Conservation (phyloP, 2,888 invertebrate species). For the Drosophila tripunctata region DNA sequence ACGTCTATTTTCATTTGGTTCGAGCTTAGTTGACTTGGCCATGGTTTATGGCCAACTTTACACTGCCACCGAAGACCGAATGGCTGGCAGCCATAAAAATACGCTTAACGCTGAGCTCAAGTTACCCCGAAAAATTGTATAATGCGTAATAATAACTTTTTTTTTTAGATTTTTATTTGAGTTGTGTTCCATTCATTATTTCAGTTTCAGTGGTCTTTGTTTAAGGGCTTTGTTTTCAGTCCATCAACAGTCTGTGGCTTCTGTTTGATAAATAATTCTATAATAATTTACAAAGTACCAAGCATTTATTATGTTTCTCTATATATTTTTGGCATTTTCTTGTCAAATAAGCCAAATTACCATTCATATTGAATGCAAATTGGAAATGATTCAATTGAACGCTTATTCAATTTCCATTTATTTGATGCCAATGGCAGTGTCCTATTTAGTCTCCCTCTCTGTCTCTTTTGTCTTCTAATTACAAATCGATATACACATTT, state of each 20-base stretch:
- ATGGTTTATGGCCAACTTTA: conserved; percentile 55
- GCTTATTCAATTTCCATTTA: conserved; percentile 42
- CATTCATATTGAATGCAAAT: conserved; percentile 7
- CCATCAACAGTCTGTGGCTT: conserved; percentile 12
- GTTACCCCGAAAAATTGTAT: conserved; percentile 54
- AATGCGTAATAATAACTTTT: conserved; percentile 62
- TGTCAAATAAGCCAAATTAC: background rate
- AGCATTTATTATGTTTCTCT: background rate
- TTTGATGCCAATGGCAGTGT: conserved; percentile 20
- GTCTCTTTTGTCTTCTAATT: conserved; percentile 35
- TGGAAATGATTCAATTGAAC: conserved; percentile 14
- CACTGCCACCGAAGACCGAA: background rate
- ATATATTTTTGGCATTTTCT: background rate
- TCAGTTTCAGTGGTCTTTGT: conserved; percentile 33
- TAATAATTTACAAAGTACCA: background rate
- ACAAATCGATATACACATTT: conserved; percentile 71
- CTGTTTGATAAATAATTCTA: background rate
- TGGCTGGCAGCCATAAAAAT: conserved; percentile 56
- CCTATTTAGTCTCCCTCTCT: background rate
- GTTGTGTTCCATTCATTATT: conserved; percentile 56
- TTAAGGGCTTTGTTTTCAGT: conserved; percentile 23
- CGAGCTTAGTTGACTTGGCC: conserved; percentile 36
- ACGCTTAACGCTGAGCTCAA: conserved; percentile 55
- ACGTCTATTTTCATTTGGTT: conserved; percentile 55
- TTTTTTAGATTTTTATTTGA: conserved; percentile 51